Conservation (phyloP, 2,797 vertebrate species). For the Ctenopoma multispine region DNA sequence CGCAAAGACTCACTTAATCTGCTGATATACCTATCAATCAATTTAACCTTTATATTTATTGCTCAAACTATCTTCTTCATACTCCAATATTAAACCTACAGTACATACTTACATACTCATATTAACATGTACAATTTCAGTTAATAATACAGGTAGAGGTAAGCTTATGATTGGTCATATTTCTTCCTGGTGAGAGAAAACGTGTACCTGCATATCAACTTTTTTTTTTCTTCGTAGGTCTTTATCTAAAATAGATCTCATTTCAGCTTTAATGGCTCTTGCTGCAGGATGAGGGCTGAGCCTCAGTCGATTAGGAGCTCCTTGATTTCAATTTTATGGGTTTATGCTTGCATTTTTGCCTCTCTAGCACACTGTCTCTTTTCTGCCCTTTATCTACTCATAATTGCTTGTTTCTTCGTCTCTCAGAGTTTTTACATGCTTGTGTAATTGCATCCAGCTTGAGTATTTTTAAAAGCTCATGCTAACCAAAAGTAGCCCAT, state of each 20-base stretch:
- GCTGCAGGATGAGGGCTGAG: constrained; percentile 3
- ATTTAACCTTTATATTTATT: not conserved
- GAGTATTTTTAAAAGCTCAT: constrained; percentile 3
- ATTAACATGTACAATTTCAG: not conserved
- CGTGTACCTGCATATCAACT: not conserved
- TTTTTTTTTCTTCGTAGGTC: constrained; percentile 1
- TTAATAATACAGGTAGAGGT: not conserved
- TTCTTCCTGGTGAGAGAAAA: constrained; percentile 2
- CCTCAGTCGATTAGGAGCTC: not conserved
- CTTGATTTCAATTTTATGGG: constrained; percentile 22
- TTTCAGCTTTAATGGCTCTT: constrained; percentile 25
- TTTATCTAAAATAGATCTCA: constrained; percentile 42
- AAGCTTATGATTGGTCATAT: not conserved
- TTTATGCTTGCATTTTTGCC: not conserved
- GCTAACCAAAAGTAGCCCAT: constrained; percentile 20
- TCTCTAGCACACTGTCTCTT: not conserved
- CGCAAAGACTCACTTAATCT: not conserved
- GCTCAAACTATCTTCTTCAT: not conserved
- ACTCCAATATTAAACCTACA: not conserved
- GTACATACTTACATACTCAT: no score
- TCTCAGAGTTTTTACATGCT: constrained; percentile 1
- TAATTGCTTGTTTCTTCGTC: not conserved
- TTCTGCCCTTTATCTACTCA: not conserved
- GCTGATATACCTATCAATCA: not conserved
- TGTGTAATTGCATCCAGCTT: not conserved